Evolutionary conservation across 1,140 invertebrate genomes (phyloP).

Genomic region (Stenopsyche tienmushanensis): DNA sequence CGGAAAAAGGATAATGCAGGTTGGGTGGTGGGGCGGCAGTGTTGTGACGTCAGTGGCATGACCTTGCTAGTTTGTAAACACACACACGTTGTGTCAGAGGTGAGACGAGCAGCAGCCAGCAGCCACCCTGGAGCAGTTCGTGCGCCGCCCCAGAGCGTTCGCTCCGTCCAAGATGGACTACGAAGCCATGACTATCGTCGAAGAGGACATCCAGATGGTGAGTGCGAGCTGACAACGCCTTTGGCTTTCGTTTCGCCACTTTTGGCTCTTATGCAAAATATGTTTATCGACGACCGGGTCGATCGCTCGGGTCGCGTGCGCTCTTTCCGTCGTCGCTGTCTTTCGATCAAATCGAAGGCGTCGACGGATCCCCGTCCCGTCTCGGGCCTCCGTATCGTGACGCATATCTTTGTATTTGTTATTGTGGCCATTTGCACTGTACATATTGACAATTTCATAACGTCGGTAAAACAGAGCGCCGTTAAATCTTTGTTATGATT

Average conservation of each 20-base stretch:
- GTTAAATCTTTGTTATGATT: conserved; percentile 18
- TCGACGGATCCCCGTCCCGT: background rate
- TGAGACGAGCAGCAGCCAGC: conserved; percentile 3
- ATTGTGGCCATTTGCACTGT: conserved; percentile 33
- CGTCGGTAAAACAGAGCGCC: conserved; percentile 28
- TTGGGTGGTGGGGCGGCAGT: background rate
- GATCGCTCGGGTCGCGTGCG: background rate
- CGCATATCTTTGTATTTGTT: conserved; percentile 20
- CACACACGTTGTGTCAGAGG: conserved; percentile 37
- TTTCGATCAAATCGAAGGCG: background rate
- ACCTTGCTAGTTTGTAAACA: conserved; percentile 42
- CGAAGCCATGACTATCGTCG: conserved; percentile 36
- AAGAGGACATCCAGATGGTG: conserved; percentile 40
- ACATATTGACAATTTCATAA: conserved; percentile 30
- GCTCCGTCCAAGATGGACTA: conserved; percentile 30
- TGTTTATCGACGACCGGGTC: background rate
- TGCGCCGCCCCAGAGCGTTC: background rate
- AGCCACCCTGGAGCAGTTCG: background rate
- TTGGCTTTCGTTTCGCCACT: conserved; percentile 10
- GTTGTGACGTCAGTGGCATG: conserved; percentile 28
- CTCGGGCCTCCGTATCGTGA: background rate
- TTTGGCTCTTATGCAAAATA: conserved; percentile 23
- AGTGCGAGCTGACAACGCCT: conserved; percentile 20
- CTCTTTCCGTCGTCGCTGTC: background rate
- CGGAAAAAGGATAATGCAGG: no score